phyloP scores from a whole-genome alignment of 2,888 invertebrate species.

The Aquatica leii region DNA sequence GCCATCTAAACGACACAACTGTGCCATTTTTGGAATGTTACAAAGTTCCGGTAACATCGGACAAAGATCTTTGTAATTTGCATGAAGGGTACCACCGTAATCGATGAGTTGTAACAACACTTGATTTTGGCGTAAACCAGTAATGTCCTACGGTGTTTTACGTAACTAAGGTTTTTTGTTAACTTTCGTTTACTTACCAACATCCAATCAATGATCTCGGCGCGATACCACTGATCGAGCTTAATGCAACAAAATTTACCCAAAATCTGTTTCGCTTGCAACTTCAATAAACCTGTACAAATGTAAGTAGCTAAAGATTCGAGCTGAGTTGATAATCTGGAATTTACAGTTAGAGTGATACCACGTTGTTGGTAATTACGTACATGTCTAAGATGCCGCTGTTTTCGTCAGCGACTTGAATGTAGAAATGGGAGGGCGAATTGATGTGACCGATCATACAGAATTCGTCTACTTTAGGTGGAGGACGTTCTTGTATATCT shows the following conservation, averaged over 20 bases:
- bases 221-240: conserved; percentile 20
- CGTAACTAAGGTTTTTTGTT: no score
- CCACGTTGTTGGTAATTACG: conserved; percentile 2
- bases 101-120: conserved; percentile 21
- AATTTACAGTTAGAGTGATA: conserved; percentile 3
- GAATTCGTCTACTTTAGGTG: conserved; percentile 10
- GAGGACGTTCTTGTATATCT: conserved; percentile 1
- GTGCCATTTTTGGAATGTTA: conserved; percentile 21
- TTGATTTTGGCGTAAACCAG: neutral
- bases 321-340: conserved; percentile 13
- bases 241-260: conserved; percentile 11
- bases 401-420: conserved; percentile 26
- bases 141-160: neutral
- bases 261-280: conserved; percentile 2
- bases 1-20: conserved; percentile 24
- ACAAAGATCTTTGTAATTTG: conserved; percentile 4
- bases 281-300: conserved; percentile 3
- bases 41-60: neutral
- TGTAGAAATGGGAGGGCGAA: conserved; percentile 24
- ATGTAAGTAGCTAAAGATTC: neutral
- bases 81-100: conserved; percentile 10
- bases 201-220: conserved; percentile 26
- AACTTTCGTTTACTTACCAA: conserved; percentile 24
- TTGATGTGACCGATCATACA: conserved; percentile 23
- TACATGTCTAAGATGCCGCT: conserved; percentile 20